These are phyloP conservation scores for Oxygymnocypris stewartii DNA, from an alignment of 2,113 vertebrate genomes.

Conservation along the genomic window DNA sequence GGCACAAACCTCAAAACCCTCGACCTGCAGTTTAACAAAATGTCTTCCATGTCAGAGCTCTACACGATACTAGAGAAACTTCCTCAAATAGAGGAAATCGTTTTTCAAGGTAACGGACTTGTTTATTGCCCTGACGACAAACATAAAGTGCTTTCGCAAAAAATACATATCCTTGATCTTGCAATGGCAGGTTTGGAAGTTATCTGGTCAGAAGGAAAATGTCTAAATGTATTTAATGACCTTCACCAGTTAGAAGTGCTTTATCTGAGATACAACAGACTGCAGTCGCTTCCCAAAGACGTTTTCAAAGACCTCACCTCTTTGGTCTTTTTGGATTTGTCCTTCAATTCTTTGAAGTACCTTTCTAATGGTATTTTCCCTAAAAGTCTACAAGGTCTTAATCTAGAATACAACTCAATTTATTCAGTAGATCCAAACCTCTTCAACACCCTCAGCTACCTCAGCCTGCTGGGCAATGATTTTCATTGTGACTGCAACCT, in stretches of 20 bases:
- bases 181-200: conserved; percentile 78
- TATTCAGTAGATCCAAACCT: conserved; percentile 75
- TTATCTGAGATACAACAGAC: conserved; percentile 76
- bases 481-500: conserved; percentile 85
- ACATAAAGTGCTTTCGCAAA: conserved; percentile 46
- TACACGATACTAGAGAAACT: conserved; percentile 69
- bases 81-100: conserved; percentile 64
- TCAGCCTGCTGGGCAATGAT: conserved; percentile 77
- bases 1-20: conserved; percentile 59
- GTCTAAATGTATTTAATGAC: conserved; percentile 80
- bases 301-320: conserved; percentile 79
- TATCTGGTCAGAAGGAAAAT: conserved; percentile 74
- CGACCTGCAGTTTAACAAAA: conserved; percentile 74
- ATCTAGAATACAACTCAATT: conserved; percentile 81
- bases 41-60: conserved; percentile 71
- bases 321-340: conserved; percentile 76
- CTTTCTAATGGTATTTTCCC: conserved; percentile 77
- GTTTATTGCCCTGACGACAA: conserved; percentile 65
- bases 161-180: conserved; percentile 78
- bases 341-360: conserved; percentile 76
- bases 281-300: conserved; percentile 75
- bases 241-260: conserved; percentile 73
- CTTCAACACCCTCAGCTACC: conserved; percentile 69
- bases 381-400: conserved; percentile 68
- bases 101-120: conserved; percentile 76